These are phyloP conservation scores for Holacanthella duospinosa DNA, from an alignment of 2,888 invertebrate genomes.

Conservation along the genomic window DNA sequence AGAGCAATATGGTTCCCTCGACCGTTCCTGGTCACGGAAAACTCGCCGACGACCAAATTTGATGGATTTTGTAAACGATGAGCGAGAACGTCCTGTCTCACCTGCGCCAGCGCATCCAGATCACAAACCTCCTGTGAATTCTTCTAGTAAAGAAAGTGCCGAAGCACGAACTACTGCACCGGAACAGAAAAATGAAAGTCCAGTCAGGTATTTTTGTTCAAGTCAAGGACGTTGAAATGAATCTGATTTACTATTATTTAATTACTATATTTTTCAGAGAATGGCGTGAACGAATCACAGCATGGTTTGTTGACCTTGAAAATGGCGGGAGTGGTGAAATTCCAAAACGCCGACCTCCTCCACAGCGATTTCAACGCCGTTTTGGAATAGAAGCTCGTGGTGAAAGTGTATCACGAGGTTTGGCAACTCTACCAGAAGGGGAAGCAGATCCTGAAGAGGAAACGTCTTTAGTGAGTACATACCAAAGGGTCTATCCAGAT, in stretches of 20 bases:
- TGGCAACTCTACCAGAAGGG: constrained; percentile 66
- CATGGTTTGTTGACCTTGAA: constrained; percentile 79
- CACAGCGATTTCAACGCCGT: constrained; percentile 33
- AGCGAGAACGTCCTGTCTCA: constrained; percentile 61
- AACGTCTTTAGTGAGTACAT: constrained; percentile 40
- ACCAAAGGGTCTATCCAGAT: constrained; percentile 58
- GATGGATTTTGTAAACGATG: constrained; percentile 55
- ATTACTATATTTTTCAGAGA: constrained; percentile 48
- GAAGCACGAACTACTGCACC: neutral
- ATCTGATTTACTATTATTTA: too few species aligned
- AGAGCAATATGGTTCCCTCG: constrained; percentile 46
- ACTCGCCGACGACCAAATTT: constrained; percentile 69
- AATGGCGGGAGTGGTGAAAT: constrained; percentile 52
- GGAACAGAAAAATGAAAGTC: neutral
- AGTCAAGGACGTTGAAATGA: too few species aligned
- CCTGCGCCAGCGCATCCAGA: constrained; percentile 41
- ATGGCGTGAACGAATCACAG: constrained; percentile 82
- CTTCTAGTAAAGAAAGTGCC: neutral
- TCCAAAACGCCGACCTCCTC: constrained; percentile 52
- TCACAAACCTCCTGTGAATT: neutral
- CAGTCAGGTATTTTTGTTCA: neutral
- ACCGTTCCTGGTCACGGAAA: constrained; percentile 79
- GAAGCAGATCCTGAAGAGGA: constrained; percentile 42
- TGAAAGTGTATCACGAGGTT: constrained; percentile 55
- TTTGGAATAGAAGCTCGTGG: constrained; percentile 46